phyloP scores from a whole-genome alignment of 37 sponge, comb jelly and placozoan genomes.

The Chondrosia reniformis region DNA sequence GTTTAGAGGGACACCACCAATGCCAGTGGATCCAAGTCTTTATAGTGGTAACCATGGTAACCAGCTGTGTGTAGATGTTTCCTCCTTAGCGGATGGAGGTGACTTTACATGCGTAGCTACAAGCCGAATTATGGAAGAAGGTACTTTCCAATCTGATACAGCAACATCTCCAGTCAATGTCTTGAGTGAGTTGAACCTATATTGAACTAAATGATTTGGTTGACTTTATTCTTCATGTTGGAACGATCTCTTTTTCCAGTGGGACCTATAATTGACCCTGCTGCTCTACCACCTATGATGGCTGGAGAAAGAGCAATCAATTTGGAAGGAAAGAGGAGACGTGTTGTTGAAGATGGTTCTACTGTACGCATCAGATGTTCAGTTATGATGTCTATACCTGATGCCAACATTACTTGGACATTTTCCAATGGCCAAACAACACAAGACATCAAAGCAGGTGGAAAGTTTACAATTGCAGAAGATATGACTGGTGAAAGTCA shows the following conservation, averaged over 20 bases:
- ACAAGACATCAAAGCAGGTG: background rate
- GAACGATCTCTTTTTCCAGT: background rate
- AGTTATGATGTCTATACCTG: background rate
- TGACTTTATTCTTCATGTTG: background rate
- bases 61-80: constrained; percentile 4
- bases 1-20: background rate
- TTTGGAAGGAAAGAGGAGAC: background rate
- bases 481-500: background rate
- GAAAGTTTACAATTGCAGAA: background rate
- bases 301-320: too few relatives aligned
- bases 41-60: background rate
- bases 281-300: background rate
- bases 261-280: background rate
- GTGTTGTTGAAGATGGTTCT: background rate
- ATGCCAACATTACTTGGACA: constrained; percentile 1
- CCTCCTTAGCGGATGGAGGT: background rate
- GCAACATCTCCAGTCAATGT: constrained; percentile 8
- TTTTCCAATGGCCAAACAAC: too few relatives aligned
- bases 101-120: background rate
- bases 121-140: background rate
- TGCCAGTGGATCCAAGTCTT: background rate
- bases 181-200: constrained; percentile 7
- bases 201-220: background rate
- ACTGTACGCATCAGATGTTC: background rate
- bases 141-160: constrained; percentile 5